These are phyloP conservation scores for Linyphia triangularis DNA, from an alignment of 2,888 invertebrate genomes.

Conservation along the genomic window DNA sequence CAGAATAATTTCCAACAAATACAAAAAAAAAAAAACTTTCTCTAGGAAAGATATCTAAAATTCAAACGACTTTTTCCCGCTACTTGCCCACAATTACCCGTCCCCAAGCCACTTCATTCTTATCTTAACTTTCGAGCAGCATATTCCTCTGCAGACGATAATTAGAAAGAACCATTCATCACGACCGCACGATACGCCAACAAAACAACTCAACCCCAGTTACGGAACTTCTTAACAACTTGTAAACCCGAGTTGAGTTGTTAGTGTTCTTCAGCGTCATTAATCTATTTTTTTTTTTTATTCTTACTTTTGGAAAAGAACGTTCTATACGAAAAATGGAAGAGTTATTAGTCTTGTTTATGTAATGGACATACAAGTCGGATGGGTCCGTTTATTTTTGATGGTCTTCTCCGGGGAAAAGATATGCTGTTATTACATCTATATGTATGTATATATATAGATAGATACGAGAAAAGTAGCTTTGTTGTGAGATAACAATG, in stretches of 20 bases:
- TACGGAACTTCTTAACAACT: constrained; percentile 63
- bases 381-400: constrained; percentile 43
- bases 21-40: not conserved
- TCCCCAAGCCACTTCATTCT: not conserved
- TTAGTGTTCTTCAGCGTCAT: constrained; percentile 34
- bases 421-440: not conserved
- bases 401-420: not conserved
- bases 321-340: too few relatives aligned
- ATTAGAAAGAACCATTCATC: constrained; percentile 43
- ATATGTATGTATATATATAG: too few relatives aligned
- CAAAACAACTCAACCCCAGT: constrained; percentile 7
- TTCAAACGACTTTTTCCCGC: not conserved
- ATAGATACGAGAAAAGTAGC: not conserved
- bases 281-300: constrained; percentile 50
- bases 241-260: constrained; percentile 41
- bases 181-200: not conserved
- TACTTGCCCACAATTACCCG: not conserved
- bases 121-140: not conserved
- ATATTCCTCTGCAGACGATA: constrained; percentile 7
- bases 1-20: not conserved
- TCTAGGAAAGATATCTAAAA: not conserved
- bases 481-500: constrained; percentile 6
- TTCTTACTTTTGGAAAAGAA: too few relatives aligned
- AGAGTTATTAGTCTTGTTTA: constrained; percentile 45
- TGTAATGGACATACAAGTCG: constrained; percentile 28